Base-by-base conservation (phyloP, 2,113 vertebrate species). In the Craseonycteris thonglongyai region DNA sequence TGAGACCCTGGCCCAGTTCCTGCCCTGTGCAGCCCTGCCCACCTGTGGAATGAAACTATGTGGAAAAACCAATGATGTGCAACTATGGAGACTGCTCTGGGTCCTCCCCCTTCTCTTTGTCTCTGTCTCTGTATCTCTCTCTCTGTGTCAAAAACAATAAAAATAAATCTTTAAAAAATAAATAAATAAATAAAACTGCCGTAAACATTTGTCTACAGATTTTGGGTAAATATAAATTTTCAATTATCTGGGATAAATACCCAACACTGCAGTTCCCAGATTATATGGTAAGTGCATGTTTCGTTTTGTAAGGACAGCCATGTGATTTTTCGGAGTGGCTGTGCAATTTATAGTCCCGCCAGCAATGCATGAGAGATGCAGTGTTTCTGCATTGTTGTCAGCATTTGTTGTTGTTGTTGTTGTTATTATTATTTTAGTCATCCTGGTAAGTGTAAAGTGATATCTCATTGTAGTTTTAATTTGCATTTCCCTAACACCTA, bases 401-500 rank as follows among this genome's bases (percentile, higher is more conserved):
- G 11, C 26, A 82, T 68, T 45, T 91, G 10, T 45, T 91, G 10
- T 65, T 80, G 40, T 35, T 38, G 58, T 45, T 91, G 10, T 45
- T 91, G 10, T 65, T 80, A 35, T 35, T 38, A 63, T 82, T 94
- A 22, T 38, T 96, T 88, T 94, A 94, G 5, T 40, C 33, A 84
- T 71, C 81, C n/a, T 51, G 13, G 4, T 87, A 87, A 21, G 16
- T 71, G 0, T 79, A 40, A 47, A 79, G 33, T 65, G 71, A 33
- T 59, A 85, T 54, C 10, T 75, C 30, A 82, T 71, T 93, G 51
- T 91, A 33, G 19, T 76, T 93, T 93, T 83, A 93, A 69, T 83
- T 66, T 93, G 18, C 5, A 38, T 88, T 95, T 81, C 15, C 49
- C 13, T 87, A 76, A 85, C 66, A 61, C 13, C 3, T 94, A 81